Evolutionary conservation across 2,888 invertebrate species (phyloP).

Genomic region (Liopterus haemorrhoidalis): DNA sequence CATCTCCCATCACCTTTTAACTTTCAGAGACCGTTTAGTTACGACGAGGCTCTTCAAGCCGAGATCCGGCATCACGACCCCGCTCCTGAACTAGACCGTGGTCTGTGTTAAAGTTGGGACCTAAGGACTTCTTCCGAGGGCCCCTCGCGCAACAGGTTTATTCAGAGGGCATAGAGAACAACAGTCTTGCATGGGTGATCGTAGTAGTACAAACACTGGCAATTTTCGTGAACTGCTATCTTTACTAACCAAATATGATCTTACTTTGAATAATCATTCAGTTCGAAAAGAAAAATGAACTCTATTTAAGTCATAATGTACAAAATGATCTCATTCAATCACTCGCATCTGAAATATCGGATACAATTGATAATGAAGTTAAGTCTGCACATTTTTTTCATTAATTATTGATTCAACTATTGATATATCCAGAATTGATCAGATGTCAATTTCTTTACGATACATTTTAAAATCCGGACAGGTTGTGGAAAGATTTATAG

Average conservation of each 20-base stretch:
- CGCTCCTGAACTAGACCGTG: no score
- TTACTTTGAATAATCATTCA: slow-evolving; percentile 2
- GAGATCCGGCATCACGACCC: no score
- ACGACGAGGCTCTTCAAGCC: no score
- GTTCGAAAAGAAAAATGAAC: slow-evolving; percentile 1
- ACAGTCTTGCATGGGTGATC: slow-evolving; percentile 1
- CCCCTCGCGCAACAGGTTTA: no score
- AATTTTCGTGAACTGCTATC: slow-evolving; percentile 3
- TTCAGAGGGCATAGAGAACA: slow-evolving; percentile 6
- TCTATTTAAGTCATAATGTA: slow-evolving; percentile 7
- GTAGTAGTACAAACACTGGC: background rate
- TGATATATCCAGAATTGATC: slow-evolving; percentile 3
- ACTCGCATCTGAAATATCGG: background rate
- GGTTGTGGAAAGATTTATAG: background rate
- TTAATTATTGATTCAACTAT: slow-evolving; percentile 7
- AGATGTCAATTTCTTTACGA: slow-evolving; percentile 4
- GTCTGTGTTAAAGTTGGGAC: no score
- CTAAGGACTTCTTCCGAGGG: no score
- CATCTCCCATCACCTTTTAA: no score
- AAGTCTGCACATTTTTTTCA: slow-evolving; percentile 3
- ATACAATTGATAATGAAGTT: slow-evolving; percentile 8
- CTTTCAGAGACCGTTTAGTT: no score
- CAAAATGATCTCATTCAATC: slow-evolving; percentile 1
- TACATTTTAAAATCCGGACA: slow-evolving; percentile 1
- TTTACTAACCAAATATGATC: slow-evolving; percentile 5